Evolutionary conservation across 2,888 invertebrate species (phyloP), one percentile per base, ranked within the genome.

Genomic region (Rutpela maculata): DNA sequence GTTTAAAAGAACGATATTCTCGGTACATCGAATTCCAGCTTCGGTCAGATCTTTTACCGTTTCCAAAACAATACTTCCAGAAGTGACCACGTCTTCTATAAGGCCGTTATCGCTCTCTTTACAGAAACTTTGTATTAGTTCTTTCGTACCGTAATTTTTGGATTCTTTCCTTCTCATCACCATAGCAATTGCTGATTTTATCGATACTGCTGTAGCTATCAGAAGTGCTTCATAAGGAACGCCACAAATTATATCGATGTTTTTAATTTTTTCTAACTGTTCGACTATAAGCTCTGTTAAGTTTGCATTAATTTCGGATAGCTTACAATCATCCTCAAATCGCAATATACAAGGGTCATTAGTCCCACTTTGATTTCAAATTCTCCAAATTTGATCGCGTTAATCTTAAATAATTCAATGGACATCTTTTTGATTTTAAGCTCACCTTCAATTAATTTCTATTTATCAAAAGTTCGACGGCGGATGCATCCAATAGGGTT

Each of bases 161-260:
- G 95, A 94, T 91, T 99, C 99, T 89, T 99, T 98, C 60, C 99
- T 91, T 76, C 97, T 92, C 89, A 98, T 95, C 31, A 98, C 90
- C 98, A 98, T 98, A 0, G 98, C 96, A 75, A 94, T 92, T 43
- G 93, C 91, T 0, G 94, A 92, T 82, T 94, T 92, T 4, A 94
- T 90, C 2, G 96, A 95, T 10, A 97, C 92, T 59, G 97, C 91
- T 0, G 98, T 97, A 0, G 99, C 98, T 75, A 99, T 93, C 0
- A 99, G 99, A 70, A 99, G 90, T 1, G 99, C 99, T 1, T 99
- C 99, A 85, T 99, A 99, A 0, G 99, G 99, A 0, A 99, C 98
- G 1, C 99, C 99, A 89, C 99, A 99, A 15, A 99, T 90, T 83
- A 95, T 93, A 83, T 95, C 93, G 80, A 91, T 91, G 26, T 90